These are phyloP conservation scores for Alces alces DNA, from an alignment of 2,113 vertebrate genomes.

Conservation along the genomic window DNA sequence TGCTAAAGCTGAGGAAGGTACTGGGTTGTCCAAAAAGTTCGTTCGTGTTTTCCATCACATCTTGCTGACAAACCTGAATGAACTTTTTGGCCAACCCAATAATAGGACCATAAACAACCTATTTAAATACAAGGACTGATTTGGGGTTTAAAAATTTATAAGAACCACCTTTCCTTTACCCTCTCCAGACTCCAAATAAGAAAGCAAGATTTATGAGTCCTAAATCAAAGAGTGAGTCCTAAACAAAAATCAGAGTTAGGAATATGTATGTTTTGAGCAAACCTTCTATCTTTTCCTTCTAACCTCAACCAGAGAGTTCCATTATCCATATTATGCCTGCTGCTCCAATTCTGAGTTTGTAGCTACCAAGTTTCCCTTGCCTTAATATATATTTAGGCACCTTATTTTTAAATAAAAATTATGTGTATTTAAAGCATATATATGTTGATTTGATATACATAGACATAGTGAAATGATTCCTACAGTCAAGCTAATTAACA, in stretches of 20 bases:
- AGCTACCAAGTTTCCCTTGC: neutral
- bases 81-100: neutral
- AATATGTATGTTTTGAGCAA: slow-evolving; percentile 32
- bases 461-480: neutral
- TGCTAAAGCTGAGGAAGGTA: neutral
- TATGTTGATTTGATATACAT: neutral
- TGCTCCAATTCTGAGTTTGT: neutral
- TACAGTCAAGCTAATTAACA: neutral
- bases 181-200: slow-evolving; percentile 1
- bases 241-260: slow-evolving; percentile 18
- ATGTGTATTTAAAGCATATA: neutral
- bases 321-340: neutral
- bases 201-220: neutral
- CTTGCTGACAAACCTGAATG: neutral
- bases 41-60: neutral
- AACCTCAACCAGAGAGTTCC: neutral
- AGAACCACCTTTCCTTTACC: neutral
- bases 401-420: slow-evolving; percentile 32
- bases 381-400: slow-evolving; percentile 16
- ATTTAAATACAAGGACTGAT: slow-evolving; percentile 12
- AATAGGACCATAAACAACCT: neutral
- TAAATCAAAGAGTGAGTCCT: neutral
- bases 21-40: neutral
- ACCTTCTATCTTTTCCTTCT: neutral
- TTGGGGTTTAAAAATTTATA: neutral